Percentiles rank a stretch among this genome's conserved stretches.
Evolutionary conservation across 2,888 invertebrate species (phyloP).

Genomic region (Ectemnius cavifrons): DNA sequence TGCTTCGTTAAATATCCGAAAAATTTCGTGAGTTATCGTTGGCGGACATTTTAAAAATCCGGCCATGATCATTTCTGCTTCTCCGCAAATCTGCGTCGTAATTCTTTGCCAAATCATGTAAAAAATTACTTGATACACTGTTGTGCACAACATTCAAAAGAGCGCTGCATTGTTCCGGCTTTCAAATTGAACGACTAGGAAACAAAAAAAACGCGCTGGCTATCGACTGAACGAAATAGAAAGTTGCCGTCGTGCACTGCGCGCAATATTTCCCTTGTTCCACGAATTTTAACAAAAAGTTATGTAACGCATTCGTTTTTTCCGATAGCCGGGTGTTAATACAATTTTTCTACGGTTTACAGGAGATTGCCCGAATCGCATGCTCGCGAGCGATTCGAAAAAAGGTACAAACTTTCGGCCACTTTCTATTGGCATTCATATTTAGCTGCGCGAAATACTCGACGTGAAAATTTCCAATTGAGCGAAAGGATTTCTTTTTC

Average conservation of each 20-base stretch:
- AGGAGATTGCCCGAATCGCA: too few relatives aligned
- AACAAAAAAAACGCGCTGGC: background rate
- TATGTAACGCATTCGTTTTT: background rate
- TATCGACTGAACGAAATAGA: constrained; percentile 7
- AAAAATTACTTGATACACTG: background rate
- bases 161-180: background rate
- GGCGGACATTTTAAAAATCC: background rate
- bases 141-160: background rate
- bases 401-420: too few relatives aligned
- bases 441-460: too few relatives aligned
- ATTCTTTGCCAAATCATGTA: background rate
- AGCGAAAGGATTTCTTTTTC: too few relatives aligned
- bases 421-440: too few relatives aligned
- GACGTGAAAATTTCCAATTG: too few relatives aligned
- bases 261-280: background rate
- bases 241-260: constrained; percentile 10
- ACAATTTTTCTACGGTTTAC: constrained; percentile 3
- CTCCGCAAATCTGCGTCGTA: background rate
- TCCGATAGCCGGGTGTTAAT: background rate
- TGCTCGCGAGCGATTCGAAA: too few relatives aligned
- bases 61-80: background rate
- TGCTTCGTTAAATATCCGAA: background rate
- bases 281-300: background rate
- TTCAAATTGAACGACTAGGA: background rate
- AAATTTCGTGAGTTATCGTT: background rate